Evolutionary conservation across 1,140 invertebrate species (phyloP), one percentile per base, ranked within the genome.

Genomic region (Pseudomyrmex sp.): DNA sequence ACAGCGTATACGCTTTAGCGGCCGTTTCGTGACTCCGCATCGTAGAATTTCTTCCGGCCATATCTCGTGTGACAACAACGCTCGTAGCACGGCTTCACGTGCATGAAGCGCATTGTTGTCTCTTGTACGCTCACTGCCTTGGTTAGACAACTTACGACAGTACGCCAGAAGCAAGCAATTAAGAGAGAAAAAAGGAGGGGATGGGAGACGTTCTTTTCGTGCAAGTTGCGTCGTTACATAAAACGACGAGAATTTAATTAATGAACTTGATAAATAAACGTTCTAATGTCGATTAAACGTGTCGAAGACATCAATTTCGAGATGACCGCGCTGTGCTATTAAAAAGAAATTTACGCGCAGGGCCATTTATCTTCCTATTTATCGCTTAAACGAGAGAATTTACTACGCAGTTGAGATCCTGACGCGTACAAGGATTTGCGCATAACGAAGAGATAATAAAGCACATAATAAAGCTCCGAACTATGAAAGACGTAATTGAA

Each of bases 71-170:
- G 46, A 74, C 44, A 74, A 61, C 13, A 46, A 8, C 13, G 15
- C 35, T 56, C 68, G 23, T 59, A 15, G 35, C 20, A 35, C 62
- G 26, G n/a, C 12, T 12, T 83, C 35, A 83, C 12, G 44, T 68
- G 56, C 1, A n/a, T 61, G 65, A 66, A 56, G 35, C 63, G 20
- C 62, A 35, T 35, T 35, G 50, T 69, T 58, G 35, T 20, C 61
- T 26, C 54, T 69, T n/a, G 20, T 46, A 10, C 20, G 23, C 12
- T 50, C 13, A 82, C 58, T 44, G 15, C 13, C 26, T 72, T 48
- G 74, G 18, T 23, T 84, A 46, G 48, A 35, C 50, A 85, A 84
- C 4, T 35, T 79, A 50, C n/a, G 44, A 61, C 18, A 54, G 48
- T 66, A 26, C 3, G 13, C n/a, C 0, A n/a, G 18, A 44, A 23